Conservation (phyloP, 2,113 vertebrate species). For the Nothocercus nigrocapillus region DNA sequence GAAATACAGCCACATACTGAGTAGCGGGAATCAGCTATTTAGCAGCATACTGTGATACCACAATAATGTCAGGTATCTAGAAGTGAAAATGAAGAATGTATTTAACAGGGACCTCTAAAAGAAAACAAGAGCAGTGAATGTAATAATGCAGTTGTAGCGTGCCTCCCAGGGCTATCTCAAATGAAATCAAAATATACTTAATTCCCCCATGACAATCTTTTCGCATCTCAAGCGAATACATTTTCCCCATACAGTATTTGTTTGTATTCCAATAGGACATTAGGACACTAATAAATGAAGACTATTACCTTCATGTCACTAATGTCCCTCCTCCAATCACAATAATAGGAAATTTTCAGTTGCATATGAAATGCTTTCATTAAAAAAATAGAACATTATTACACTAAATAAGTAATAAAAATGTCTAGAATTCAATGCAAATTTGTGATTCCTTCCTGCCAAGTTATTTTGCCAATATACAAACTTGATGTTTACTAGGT, state of each 20-base stretch:
- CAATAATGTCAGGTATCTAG: slow-evolving; percentile 1
- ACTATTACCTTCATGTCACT: neutral
- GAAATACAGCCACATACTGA: neutral
- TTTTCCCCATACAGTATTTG: neutral
- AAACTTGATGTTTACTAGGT: neutral
- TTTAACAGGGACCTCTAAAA: neutral
- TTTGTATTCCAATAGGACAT: neutral
- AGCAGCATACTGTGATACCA: slow-evolving; percentile 37
- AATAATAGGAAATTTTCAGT: neutral
- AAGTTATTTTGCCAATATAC: neutral
- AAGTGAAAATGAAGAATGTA: slow-evolving; percentile 30
- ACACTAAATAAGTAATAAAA: neutral
- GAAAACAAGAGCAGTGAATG: neutral
- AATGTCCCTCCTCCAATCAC: neutral
- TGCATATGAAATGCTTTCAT: neutral
- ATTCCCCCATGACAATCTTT: neutral
- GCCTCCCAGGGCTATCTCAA: neutral
- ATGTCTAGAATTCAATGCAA: neutral
- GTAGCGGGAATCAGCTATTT: slow-evolving; percentile 8
- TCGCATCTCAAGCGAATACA: neutral
- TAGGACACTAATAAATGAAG: neutral
- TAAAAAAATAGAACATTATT: neutral
- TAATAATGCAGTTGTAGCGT: neutral
- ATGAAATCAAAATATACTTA: neutral
- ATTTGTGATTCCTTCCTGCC: neutral